Conservation (phyloP, 35 echinoderm and acorn worm genomes). For the Holothuria glaberrima region DNA sequence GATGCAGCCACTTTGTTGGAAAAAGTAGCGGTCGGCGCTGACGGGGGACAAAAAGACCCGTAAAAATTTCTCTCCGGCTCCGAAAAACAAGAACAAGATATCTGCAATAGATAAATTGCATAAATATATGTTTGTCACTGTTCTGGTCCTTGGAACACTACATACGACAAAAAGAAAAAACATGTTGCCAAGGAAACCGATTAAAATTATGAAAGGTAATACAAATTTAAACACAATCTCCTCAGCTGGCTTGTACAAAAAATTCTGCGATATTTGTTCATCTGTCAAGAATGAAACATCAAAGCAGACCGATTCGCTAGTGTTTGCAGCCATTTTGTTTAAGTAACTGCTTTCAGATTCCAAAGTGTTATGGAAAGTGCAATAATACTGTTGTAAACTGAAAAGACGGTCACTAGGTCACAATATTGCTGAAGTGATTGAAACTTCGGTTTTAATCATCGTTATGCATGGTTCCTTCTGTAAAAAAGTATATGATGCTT, state of each 20-base stretch:
- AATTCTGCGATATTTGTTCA: not conserved
- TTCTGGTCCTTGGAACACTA: conserved; percentile 50
- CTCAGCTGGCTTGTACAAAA: conserved; percentile 36
- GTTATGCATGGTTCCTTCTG: no score
- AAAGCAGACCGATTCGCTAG: not conserved
- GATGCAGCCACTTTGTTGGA: conserved; percentile 38
- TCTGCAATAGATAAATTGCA: conserved; percentile 57
- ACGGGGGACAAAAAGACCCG: conserved; percentile 42
- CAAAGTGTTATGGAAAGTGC: no score
- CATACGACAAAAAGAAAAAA: conserved; percentile 55
- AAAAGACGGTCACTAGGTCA: no score
- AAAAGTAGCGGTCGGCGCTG: conserved; percentile 10
- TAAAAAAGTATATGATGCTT: no score
- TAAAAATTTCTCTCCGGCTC: conserved; percentile 33
- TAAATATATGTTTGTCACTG: conserved; percentile 56
- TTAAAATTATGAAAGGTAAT: conserved; percentile 28
- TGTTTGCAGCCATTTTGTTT: not conserved
- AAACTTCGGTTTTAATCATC: no score
- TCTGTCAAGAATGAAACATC: not conserved
- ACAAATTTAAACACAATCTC: conserved; percentile 48
- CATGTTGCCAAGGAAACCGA: conserved; percentile 54
- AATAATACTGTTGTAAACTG: no score
- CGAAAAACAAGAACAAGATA: conserved; percentile 50
- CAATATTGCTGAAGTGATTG: no score
- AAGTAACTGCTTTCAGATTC: no score